Evolutionary conservation across 2,113 vertebrate species (phyloP).

Genomic region (Misgurnus anguillicaudatus): DNA sequence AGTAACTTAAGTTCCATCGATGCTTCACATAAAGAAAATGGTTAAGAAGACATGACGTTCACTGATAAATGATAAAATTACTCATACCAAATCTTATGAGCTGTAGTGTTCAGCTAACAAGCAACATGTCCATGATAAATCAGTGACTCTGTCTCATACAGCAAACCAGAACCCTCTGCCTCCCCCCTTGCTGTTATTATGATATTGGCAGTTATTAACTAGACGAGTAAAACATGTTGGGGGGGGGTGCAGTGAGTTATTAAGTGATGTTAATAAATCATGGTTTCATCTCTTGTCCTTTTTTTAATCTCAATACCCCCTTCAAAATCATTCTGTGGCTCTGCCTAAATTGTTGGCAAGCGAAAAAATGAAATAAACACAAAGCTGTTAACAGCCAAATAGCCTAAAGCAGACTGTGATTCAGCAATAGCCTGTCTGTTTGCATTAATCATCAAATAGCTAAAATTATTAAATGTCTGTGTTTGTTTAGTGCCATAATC

Average conservation of each 20-base stretch:
- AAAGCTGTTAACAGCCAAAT: constrained; percentile 3
- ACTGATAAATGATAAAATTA: not conserved
- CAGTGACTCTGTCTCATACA: constrained; percentile 43
- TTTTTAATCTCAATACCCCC: constrained; percentile 4
- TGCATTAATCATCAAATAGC: constrained; percentile 30
- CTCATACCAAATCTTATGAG: not conserved
- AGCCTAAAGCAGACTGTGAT: constrained; percentile 13
- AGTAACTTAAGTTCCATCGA: no score
- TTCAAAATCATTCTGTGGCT: constrained; percentile 4
- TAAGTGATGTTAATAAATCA: constrained; percentile 58
- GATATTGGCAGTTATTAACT: constrained; percentile 76
- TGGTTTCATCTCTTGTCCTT: constrained; percentile 47
- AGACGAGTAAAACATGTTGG: constrained; percentile 40
- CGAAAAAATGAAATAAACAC: constrained; percentile 11
- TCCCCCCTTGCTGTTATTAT: constrained; percentile 60
- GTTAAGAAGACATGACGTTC: not conserved
- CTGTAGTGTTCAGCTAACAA: constrained; percentile 19
- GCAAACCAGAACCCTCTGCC: constrained; percentile 41
- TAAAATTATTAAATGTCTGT: constrained; percentile 14
- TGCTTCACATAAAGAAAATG: no score
- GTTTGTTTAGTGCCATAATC: constrained; percentile 13
- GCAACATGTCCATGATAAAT: not conserved
- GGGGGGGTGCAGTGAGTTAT: constrained; percentile 13
- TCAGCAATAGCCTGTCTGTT: constrained; percentile 7
- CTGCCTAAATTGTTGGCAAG: constrained; percentile 23